A percentile compares a stretch with the other conserved stretches of the same genome.
phyloP scores from a whole-genome alignment of 2,113 vertebrate species.

The Oryzias woworae region DNA sequence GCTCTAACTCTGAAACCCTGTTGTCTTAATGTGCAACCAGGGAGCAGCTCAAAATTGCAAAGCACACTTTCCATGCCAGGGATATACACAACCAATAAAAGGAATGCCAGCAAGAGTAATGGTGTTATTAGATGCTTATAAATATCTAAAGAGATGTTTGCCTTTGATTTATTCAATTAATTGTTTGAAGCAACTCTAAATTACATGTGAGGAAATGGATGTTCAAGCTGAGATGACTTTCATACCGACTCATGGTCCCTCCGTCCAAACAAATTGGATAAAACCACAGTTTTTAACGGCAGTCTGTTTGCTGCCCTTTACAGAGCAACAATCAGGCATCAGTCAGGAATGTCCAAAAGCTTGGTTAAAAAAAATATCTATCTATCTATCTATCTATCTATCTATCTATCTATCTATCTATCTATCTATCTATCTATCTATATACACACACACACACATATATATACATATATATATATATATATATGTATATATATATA shows the following conservation, averaged over 20 bases:
- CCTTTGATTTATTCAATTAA: constrained; percentile 75
- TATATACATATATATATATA: too few species aligned
- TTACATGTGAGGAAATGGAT: constrained; percentile 57
- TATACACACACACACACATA: too few species aligned
- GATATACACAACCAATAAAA: constrained; percentile 68
- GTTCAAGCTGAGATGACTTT: constrained; percentile 10
- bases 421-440: too few species aligned
- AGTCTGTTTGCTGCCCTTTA: too few species aligned
- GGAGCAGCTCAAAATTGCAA: constrained; percentile 49
- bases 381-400: too few species aligned
- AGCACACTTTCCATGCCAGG: constrained; percentile 36
- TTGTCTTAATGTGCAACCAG: constrained; percentile 47
- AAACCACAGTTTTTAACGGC: too few species aligned
- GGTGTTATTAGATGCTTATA: constrained; percentile 72
- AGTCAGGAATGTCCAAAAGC: too few species aligned
- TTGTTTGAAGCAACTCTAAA: constrained; percentile 48
- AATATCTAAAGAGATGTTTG: constrained; percentile 74
- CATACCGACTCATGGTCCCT: constrained; percentile 13
- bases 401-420: too few species aligned
- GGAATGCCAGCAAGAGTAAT: constrained; percentile 70
- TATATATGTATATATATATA: background rate
- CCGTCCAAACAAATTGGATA: background rate
- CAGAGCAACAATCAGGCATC: too few species aligned
- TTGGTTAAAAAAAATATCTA: too few species aligned
- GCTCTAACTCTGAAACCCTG: constrained; percentile 38